A percentile compares a stretch with the other conserved stretches of the same genome.
phyloP scores from a whole-genome alignment of 2,797 vertebrate genomes.

The Pempheris klunzingeri region DNA sequence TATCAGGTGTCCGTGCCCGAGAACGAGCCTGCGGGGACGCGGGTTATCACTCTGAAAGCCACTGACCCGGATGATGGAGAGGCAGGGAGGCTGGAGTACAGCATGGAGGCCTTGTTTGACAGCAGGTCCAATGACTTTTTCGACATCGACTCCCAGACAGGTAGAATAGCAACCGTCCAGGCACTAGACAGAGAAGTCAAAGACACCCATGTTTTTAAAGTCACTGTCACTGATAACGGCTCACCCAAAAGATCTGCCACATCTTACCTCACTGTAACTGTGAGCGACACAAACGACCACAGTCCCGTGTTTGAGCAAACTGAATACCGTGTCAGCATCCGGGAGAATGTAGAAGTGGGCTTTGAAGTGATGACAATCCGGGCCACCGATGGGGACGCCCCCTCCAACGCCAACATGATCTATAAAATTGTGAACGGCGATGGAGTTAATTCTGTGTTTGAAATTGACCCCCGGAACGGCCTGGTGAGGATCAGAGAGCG shows the following conservation, averaged over 20 bases:
- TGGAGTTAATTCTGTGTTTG: slow-evolving; percentile 87
- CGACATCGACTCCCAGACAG: slow-evolving; percentile 88
- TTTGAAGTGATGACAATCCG: slow-evolving; percentile 96
- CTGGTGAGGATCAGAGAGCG: slow-evolving; percentile 90
- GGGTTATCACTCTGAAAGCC: slow-evolving; percentile 92
- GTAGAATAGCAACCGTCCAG: slow-evolving; percentile 89
- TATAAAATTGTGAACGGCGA: slow-evolving; percentile 91
- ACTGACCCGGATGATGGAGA: slow-evolving; percentile 94
- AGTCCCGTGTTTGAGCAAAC: slow-evolving; percentile 93
- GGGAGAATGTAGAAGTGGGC: slow-evolving; percentile 95
- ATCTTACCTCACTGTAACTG: slow-evolving; percentile 92
- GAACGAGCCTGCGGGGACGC: slow-evolving; percentile 91
- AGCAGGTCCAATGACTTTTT: slow-evolving; percentile 94
- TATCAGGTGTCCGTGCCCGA: slow-evolving; percentile 96
- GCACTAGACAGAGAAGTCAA: slow-evolving; percentile 94
- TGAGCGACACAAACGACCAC: slow-evolving; percentile 97
- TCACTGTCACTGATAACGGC: slow-evolving; percentile 90
- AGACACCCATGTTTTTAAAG: slow-evolving; percentile 95
- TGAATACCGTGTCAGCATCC: slow-evolving; percentile 91
- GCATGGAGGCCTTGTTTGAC: slow-evolving; percentile 94
- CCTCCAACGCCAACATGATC: slow-evolving; percentile 96
- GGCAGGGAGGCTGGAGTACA: slow-evolving; percentile 91
- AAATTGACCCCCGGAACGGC: slow-evolving; percentile 93
- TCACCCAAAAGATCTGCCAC: slow-evolving; percentile 86
- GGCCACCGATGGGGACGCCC: slow-evolving; percentile 94